Evolutionary conservation across 1,140 invertebrate genomes (phyloP).

Genomic region (Gerris buenoi): DNA sequence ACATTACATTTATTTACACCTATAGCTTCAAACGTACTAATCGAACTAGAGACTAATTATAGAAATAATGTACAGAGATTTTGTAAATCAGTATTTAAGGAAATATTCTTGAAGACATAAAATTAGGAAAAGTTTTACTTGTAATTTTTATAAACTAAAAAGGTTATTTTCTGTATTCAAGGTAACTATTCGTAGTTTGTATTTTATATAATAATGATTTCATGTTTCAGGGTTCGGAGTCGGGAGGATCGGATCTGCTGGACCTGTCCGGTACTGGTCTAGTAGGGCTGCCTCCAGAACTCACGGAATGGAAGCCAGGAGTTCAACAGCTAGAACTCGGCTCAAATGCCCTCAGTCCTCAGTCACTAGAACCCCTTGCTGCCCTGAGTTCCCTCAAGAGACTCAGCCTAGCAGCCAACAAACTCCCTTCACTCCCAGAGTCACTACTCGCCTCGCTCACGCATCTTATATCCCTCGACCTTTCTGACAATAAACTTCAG

Average conservation of each 20-base stretch:
- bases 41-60: too few species aligned
- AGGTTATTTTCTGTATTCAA: too few species aligned
- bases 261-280: slow-evolving; percentile 43
- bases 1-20: too few species aligned
- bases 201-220: too few species aligned
- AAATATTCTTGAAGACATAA: too few species aligned
- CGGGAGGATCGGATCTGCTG: slow-evolving; percentile 28
- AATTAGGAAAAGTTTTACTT: too few species aligned
- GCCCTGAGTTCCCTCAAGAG: slow-evolving; percentile 11
- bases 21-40: too few species aligned
- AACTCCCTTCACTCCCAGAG: slow-evolving; percentile 15
- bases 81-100: too few species aligned
- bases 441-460: slow-evolving; percentile 25
- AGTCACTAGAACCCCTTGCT: slow-evolving; percentile 12
- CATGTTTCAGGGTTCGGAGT: background rate
- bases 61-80: too few species aligned
- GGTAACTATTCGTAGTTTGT: too few species aligned
- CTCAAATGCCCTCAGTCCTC: slow-evolving; percentile 6
- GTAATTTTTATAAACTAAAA: too few species aligned
- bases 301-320: slow-evolving; percentile 30
- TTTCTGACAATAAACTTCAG: slow-evolving; percentile 50
- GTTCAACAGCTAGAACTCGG: slow-evolving; percentile 18
- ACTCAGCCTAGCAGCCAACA: slow-evolving; percentile 16
- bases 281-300: slow-evolving; percentile 37
- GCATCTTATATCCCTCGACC: slow-evolving; percentile 43